Percentiles rank a stretch among this genome's conserved stretches.
Conservation (phyloP, 2,113 vertebrate species). For the Falco punctatus region DNA sequence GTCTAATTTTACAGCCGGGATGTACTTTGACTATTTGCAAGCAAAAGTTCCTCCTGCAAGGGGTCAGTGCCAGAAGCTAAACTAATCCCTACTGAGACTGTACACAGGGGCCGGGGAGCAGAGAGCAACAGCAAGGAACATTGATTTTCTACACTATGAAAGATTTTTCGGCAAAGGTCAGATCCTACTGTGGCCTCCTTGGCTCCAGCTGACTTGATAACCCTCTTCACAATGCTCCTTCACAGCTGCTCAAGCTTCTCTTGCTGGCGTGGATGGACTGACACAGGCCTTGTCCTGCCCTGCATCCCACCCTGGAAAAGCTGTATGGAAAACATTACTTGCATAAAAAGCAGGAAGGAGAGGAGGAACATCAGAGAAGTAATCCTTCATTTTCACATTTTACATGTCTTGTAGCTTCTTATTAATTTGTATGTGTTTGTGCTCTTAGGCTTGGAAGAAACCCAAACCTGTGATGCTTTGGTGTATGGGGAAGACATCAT, state of each 20-base stretch:
- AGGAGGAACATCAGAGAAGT: fast-evolving
- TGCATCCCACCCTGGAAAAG: not conserved
- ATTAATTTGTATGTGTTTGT: not conserved
- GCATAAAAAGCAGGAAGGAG: not conserved
- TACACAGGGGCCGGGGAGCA: not conserved
- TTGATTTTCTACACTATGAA: not conserved
- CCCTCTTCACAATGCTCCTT: not conserved
- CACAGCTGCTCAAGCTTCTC: not conserved
- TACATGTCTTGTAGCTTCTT: not conserved
- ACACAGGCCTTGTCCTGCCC: not conserved
- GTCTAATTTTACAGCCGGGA: not conserved
- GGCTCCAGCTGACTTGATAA: not conserved
- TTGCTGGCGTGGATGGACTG: not conserved
- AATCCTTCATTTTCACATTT: not conserved
- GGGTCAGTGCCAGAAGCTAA: not conserved
- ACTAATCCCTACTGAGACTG: not conserved
- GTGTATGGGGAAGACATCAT: not conserved
- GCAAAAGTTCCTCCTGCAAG: not conserved
- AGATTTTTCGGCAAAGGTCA: not conserved
- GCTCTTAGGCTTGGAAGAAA: not conserved
- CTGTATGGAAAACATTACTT: not conserved
- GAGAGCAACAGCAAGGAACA: not conserved
- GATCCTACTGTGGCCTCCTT: not conserved
- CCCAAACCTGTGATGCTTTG: not conserved
- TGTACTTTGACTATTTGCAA: not conserved